Conservation (phyloP, 2,113 vertebrate species). For the Lonchura striata region DNA sequence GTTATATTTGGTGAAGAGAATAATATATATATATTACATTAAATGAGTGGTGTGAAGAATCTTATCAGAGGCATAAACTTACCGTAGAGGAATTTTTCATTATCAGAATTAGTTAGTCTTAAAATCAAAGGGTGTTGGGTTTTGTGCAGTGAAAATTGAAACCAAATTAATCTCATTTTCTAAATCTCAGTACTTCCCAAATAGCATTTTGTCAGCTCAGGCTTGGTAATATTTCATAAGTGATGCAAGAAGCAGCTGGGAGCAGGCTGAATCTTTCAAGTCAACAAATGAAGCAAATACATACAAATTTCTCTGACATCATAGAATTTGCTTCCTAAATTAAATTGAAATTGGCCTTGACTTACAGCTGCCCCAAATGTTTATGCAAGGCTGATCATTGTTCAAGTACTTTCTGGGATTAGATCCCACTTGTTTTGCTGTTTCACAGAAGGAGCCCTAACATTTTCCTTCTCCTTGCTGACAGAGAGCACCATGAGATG, state of each 20-base stretch:
- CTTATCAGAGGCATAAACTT: neutral
- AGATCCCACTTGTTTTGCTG: neutral
- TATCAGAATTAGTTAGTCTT: neutral
- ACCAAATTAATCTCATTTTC: neutral
- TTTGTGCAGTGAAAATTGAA: neutral
- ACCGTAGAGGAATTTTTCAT: neutral
- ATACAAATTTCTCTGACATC: neutral
- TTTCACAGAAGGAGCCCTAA: neutral
- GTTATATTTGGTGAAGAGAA: neutral
- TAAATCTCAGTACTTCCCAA: neutral
- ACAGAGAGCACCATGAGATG: neutral
- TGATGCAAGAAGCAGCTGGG: neutral
- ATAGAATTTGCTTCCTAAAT: neutral
- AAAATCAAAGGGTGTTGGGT: neutral
- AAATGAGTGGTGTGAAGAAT: neutral
- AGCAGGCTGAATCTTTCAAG: neutral
- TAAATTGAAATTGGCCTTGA: neutral
- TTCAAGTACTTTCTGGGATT: neutral
- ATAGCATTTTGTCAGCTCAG: neutral
- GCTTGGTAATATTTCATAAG: neutral
- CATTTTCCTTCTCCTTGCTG: neutral
- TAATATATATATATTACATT: neutral
- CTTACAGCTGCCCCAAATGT: neutral
- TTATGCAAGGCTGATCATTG: neutral
- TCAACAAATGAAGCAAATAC: neutral